A percentile compares a stretch with the other conserved stretches of the same genome.
Conservation (phyloP, 1,140 invertebrate genomes). For the Vollenhovia emeryi region DNA sequence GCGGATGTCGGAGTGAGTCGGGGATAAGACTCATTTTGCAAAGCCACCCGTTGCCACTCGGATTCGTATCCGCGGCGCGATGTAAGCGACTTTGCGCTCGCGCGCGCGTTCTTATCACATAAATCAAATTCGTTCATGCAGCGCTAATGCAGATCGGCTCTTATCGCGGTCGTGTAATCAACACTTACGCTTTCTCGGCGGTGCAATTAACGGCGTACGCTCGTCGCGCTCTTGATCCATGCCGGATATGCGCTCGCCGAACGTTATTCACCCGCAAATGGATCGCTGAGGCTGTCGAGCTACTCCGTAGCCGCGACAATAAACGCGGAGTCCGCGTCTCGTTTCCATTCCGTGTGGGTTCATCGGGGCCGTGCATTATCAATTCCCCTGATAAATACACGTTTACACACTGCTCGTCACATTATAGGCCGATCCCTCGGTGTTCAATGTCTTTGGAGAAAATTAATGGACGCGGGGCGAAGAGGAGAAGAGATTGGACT, state of each 20-base stretch:
- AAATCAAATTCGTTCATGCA: neutral
- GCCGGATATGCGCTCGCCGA: neutral
- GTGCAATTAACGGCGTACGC: slow-evolving; percentile 30
- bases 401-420: neutral
- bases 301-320: neutral
- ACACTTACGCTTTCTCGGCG: slow-evolving; percentile 57
- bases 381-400: neutral
- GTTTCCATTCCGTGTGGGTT: neutral
- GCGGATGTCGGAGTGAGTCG: neutral
- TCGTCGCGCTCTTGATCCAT: slow-evolving; percentile 41
- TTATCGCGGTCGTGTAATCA: slow-evolving; percentile 8
- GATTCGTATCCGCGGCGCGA: neutral
- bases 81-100: no score
- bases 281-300: neutral
- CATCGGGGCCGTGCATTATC: slow-evolving; percentile 2
- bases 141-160: neutral
- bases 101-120: neutral
- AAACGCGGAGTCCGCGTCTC: neutral
- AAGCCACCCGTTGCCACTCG: neutral
- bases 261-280: neutral
- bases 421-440: neutral
- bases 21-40: neutral
- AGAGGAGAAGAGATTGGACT: neutral
- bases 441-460: neutral
- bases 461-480: neutral